Evolutionary conservation across 2,113 vertebrate species (phyloP), one percentile per base, ranked within the genome.

Genomic region (Potamarius usumacintae): DNA sequence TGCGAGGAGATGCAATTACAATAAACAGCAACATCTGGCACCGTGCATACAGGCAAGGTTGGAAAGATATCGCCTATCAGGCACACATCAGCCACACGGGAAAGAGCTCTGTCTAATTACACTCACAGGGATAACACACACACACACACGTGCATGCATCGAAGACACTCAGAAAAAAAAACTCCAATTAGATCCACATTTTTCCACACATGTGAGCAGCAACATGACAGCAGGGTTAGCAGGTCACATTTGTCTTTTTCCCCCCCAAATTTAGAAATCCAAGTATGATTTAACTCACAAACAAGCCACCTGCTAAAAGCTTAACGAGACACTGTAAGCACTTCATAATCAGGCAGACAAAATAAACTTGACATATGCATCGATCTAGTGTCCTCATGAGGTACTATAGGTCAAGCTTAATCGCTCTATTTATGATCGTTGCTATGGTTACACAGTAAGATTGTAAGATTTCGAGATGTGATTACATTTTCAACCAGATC

Each of bases 21-120:
- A 79, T 85, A 82, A 89, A 89, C 82, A 88, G 63, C 67, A 90
- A 85, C 88, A 89, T 89, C 82, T 84, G 90, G 80, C 84, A 65
- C 63, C 5, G 80, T 65, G 62, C 62, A 82, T 22, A 42, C 30
- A 80, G 25, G 50, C 85, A 67, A 88, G 65, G 87, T 86, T 78
- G 89, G 78, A 50, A 82, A 71, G 62, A 82, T 25, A 53, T 50
- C 82, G 50, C 52, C 84, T 92, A 53, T 78, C 85, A 87, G 87
- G 83, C 83, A 90, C 88, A 79, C 79, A 71, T 72, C 89, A 86
- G 89, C 74, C 83, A 87, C 89, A 84, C 88, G 63, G 81, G 79
- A 82, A 82, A 69, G 62, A 86, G 63, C 74, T 27, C 85, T 69
- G 82, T 77, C 85, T 90, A 79, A 90, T 82, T 90, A 82, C 80